A percentile compares a stretch with the other conserved stretches of the same genome.
phyloP scores from a whole-genome alignment of 2,797 vertebrate species.

The Nannoperca obscura region DNA sequence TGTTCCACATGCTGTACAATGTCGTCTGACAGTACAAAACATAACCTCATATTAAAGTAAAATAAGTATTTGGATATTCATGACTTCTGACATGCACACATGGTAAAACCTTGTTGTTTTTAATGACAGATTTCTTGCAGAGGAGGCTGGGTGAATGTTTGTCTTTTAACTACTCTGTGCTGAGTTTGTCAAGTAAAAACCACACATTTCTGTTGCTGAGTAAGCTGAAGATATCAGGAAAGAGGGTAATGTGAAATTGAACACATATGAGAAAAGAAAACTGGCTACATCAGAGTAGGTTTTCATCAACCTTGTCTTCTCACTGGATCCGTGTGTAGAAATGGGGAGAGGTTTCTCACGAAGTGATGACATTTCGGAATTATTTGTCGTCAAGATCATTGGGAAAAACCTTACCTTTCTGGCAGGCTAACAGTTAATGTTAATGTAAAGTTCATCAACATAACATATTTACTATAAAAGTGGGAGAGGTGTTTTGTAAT shows the following conservation, averaged over 20 bases:
- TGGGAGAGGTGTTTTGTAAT: neutral
- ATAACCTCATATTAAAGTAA: neutral
- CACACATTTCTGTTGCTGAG: neutral
- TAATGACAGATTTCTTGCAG: neutral
- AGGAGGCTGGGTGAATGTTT: neutral
- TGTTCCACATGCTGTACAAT: neutral
- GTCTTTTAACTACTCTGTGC: neutral
- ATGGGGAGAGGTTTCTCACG: slow-evolving; percentile 3
- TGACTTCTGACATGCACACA: neutral
- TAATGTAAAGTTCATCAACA: slow-evolving; percentile 14
- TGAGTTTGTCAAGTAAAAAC: neutral
- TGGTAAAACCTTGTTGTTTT: neutral
- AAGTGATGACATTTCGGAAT: slow-evolving; percentile 19
- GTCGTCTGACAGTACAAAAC: neutral
- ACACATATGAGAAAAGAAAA: neutral
- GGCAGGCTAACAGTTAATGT: neutral
- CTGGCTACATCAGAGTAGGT: neutral
- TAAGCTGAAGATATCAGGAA: neutral
- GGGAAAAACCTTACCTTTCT: slow-evolving; percentile 12
- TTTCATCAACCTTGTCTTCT: neutral
- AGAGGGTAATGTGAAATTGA: neutral
- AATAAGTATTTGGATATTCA: neutral
- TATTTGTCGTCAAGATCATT: slow-evolving; percentile 18
- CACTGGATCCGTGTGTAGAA: neutral
- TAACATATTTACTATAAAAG: neutral